phyloP scores from a whole-genome alignment of 1,140 invertebrate genomes.

The Hetaerina americana region DNA sequence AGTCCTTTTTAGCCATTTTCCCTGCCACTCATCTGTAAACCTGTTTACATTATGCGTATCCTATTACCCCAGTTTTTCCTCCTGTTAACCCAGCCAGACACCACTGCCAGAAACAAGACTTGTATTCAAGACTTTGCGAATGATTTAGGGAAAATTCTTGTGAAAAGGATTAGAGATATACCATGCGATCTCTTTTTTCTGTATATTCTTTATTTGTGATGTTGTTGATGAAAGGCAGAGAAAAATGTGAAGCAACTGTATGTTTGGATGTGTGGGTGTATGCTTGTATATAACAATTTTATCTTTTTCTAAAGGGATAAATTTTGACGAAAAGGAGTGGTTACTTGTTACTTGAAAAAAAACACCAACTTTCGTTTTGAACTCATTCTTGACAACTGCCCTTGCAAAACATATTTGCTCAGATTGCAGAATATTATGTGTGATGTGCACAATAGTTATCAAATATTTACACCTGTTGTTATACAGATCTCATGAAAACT shows the following conservation, averaged over 20 bases:
- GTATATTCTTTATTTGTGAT: not conserved
- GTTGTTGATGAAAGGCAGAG: not conserved
- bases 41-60: not conserved
- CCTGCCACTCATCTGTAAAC: not conserved
- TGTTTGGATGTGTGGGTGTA: not conserved
- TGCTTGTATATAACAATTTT: not conserved
- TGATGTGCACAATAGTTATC: not conserved
- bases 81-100: not conserved
- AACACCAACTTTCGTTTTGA: not conserved
- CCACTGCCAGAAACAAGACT: not conserved
- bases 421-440: not conserved
- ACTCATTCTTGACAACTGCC: not conserved
- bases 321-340: not conserved
- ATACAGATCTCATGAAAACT: not conserved
- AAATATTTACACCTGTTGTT: not conserved
- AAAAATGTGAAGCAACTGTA: not conserved
- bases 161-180: not conserved
- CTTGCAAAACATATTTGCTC: not conserved
- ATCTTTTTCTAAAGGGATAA: not conserved
- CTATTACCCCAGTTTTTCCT: not conserved
- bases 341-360: not conserved
- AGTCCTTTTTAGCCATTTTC: not conserved
- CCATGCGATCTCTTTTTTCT: not conserved
- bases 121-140: not conserved
- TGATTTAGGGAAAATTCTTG: not conserved